A percentile compares a stretch with the other conserved stretches of the same genome.
Conservation (phyloP, 2,888 invertebrate genomes). For the Catocala fraxini region DNA sequence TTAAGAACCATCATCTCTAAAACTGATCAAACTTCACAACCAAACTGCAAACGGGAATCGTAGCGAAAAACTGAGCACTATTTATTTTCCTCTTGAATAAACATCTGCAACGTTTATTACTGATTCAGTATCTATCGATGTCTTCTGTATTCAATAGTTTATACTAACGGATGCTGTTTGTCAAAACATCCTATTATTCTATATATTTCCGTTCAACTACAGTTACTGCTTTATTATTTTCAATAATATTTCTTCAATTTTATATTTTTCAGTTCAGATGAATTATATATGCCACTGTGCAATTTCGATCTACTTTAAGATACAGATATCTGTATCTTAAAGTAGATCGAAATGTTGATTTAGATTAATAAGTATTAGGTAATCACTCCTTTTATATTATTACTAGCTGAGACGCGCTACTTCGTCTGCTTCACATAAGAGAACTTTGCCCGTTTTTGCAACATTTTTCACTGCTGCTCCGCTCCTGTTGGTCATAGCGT, state of each 20-base stretch:
- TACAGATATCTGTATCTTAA: too few relatives aligned
- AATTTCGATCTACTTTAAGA: too few relatives aligned
- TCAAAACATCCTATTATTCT: background rate
- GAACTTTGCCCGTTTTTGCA: too few relatives aligned
- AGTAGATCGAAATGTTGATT: too few relatives aligned
- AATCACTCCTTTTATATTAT: too few relatives aligned
- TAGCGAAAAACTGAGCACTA: background rate
- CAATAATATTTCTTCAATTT: background rate
- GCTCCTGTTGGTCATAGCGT: too few relatives aligned
- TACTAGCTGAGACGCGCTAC: too few relatives aligned
- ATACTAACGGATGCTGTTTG: slow-evolving; percentile 9
- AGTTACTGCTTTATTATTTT: background rate
- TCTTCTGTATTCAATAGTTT: background rate
- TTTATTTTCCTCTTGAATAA: background rate
- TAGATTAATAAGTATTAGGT: too few relatives aligned
- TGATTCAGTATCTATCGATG: background rate
- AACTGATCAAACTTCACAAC: background rate
- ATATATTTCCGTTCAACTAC: background rate
- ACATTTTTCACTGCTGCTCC: too few relatives aligned
- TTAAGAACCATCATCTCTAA: background rate
- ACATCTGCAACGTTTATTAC: background rate
- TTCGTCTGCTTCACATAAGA: too few relatives aligned
- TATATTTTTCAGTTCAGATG: too few relatives aligned
- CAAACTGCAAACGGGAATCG: background rate
- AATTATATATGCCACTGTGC: too few relatives aligned